Evolutionary conservation across 1,140 invertebrate species (phyloP).

Genomic region (Drosophila pectinifera): DNA sequence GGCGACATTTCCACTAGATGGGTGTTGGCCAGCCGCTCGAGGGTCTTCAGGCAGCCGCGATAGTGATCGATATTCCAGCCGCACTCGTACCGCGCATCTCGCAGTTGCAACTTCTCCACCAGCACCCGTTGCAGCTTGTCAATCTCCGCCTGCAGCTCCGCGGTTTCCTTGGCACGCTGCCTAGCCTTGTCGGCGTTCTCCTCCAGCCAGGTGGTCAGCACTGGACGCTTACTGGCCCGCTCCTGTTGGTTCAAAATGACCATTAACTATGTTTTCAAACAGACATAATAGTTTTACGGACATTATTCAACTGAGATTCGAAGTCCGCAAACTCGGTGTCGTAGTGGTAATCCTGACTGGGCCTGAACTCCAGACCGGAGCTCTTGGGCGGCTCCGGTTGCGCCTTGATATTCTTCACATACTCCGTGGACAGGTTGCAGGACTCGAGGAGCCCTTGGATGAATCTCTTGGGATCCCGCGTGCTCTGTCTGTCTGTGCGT

Average conservation of each 20-base stretch:
- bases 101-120: slow-evolving; percentile 86
- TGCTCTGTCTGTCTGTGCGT: slow-evolving; percentile 60
- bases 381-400: slow-evolving; percentile 27
- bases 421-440: slow-evolving; percentile 93
- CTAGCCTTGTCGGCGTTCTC: slow-evolving; percentile 88
- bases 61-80: slow-evolving; percentile 96
- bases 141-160: slow-evolving; percentile 89
- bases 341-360: slow-evolving; percentile 67
- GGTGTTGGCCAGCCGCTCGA: slow-evolving; percentile 89
- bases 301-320: slow-evolving; percentile 55
- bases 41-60: slow-evolving; percentile 92
- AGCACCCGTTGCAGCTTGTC: slow-evolving; percentile 87
- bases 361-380: slow-evolving; percentile 36
- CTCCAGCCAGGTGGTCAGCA: slow-evolving; percentile 86
- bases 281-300: slow-evolving; percentile 4
- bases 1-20: slow-evolving; percentile 89
- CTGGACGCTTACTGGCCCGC: slow-evolving; percentile 66
- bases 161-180: slow-evolving; percentile 87
- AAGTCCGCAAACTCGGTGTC: slow-evolving; percentile 68
- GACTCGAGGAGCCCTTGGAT: slow-evolving; percentile 91
- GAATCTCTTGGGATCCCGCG: slow-evolving; percentile 89
- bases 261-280: not conserved
- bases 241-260: slow-evolving; percentile 42
- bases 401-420: slow-evolving; percentile 89
- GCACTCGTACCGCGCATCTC: slow-evolving; percentile 90